Conservation (phyloP, 2,888 invertebrate genomes). For the Tyria jacobaeae region DNA sequence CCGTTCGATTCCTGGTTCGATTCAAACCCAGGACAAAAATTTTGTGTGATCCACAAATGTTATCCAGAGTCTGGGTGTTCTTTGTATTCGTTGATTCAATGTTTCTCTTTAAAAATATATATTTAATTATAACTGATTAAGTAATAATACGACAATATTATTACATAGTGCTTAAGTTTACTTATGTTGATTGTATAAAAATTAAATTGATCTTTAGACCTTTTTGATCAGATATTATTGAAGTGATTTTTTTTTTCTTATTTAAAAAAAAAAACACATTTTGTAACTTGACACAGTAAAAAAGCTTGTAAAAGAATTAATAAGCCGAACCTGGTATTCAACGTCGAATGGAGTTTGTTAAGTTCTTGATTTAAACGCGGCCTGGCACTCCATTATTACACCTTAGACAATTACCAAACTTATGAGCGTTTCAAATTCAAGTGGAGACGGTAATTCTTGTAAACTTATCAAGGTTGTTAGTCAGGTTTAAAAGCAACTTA, state of each 20-base stretch:
- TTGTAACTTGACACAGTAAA: too few species aligned
- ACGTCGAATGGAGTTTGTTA: conserved; percentile 29
- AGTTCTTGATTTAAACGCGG: conserved; percentile 38
- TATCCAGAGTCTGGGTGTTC: too few species aligned
- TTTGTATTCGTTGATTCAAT: too few species aligned
- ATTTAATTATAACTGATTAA: too few species aligned
- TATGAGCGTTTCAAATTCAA: conserved; percentile 49
- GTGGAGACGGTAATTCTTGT: conserved; percentile 47
- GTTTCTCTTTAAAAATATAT: too few species aligned
- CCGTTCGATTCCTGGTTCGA: too few species aligned
- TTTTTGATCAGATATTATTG: background rate
- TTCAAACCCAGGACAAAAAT: too few species aligned
- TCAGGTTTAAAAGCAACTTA: conserved; percentile 58
- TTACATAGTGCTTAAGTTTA: too few species aligned
- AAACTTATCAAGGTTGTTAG: conserved; percentile 62
- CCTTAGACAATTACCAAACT: conserved; percentile 50
- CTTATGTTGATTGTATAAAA: background rate
- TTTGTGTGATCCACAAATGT: too few species aligned
- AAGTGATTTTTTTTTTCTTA: too few species aligned
- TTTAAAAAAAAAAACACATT: too few species aligned
- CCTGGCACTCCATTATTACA: conserved; percentile 48
- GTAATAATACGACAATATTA: too few species aligned
- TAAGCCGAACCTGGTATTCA: conserved; percentile 35
- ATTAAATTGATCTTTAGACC: background rate
- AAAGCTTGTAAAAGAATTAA: conserved; percentile 5